Percentiles rank a stretch among this genome's conserved stretches.
Conservation (phyloP, 2,113 vertebrate species). For the Sminthopsis crassicaudata region DNA sequence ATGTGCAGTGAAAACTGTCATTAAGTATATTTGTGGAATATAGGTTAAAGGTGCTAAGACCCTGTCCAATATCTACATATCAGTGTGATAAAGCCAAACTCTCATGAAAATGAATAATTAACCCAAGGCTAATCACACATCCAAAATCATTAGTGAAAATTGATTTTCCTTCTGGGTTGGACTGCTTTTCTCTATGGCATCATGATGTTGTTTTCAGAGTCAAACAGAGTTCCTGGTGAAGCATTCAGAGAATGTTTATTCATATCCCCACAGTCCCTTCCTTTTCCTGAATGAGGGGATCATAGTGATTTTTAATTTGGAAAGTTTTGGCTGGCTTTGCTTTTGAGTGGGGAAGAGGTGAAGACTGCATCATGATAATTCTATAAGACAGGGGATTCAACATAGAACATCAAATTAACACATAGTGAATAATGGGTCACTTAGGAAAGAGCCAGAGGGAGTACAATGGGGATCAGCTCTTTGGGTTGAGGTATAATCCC, state of each 20-base stretch:
- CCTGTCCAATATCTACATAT: slow-evolving; percentile 71
- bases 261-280: neutral
- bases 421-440: slow-evolving; percentile 62
- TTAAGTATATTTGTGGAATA: slow-evolving; percentile 62
- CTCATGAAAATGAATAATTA: slow-evolving; percentile 75
- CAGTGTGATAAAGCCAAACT: slow-evolving; percentile 71
- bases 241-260: slow-evolving; percentile 29
- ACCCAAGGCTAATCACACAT: slow-evolving; percentile 65
- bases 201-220: slow-evolving; percentile 34
- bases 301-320: neutral
- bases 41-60: slow-evolving; percentile 76
- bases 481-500: slow-evolving; percentile 44
- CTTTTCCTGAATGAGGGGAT: slow-evolving; percentile 26
- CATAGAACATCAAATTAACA: slow-evolving; percentile 40
- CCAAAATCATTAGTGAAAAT: slow-evolving; percentile 69
- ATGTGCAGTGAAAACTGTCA: slow-evolving; percentile 57
- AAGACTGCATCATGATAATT: slow-evolving; percentile 61
- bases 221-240: neutral
- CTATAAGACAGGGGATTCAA: slow-evolving; percentile 1
- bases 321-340: slow-evolving; percentile 21
- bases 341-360: slow-evolving; percentile 44
- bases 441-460: slow-evolving; percentile 19
- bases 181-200: slow-evolving; percentile 12
- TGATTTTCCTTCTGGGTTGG: slow-evolving; percentile 68
- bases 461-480: slow-evolving; percentile 3